A percentile compares a stretch with the other conserved stretches of the same genome.
phyloP scores from a whole-genome alignment of 2,888 invertebrate genomes.

The Pristionchus entomophagus region DNA sequence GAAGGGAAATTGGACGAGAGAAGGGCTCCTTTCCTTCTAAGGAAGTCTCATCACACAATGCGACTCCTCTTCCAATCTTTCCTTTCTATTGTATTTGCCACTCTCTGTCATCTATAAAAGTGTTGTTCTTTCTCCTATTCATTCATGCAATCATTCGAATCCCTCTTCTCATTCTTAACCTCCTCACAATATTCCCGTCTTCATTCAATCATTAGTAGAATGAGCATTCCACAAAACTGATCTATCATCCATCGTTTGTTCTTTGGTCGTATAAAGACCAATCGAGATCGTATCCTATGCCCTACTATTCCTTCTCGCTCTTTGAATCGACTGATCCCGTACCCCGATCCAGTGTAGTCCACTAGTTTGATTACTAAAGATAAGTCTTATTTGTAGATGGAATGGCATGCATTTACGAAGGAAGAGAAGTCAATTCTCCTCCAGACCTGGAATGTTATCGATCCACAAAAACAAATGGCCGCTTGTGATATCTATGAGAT shows the following conservation, averaged over 20 bases:
- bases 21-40: slow-evolving; percentile 16
- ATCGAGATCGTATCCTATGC: too few species aligned
- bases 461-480: slow-evolving; percentile 58
- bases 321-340: too few species aligned
- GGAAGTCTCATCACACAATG: slow-evolving; percentile 42
- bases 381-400: too few species aligned
- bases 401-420: slow-evolving; percentile 60
- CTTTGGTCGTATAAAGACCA: neutral
- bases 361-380: too few species aligned
- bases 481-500: slow-evolving; percentile 69
- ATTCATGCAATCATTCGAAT: neutral
- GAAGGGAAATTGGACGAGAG: slow-evolving; percentile 11
- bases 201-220: neutral
- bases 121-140: neutral
- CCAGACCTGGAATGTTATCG: slow-evolving; percentile 58
- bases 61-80: slow-evolving; percentile 1
- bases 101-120: slow-evolving; percentile 29
- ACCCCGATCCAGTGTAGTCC: too few species aligned
- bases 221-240: too few species aligned
- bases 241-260: neutral
- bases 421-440: slow-evolving; percentile 63
- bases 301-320: neutral
- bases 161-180: slow-evolving; percentile 10
- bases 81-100: neutral
- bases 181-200: neutral